Conservation (phyloP, 2,888 invertebrate genomes). For the Melangyna quadrimaculata region DNA sequence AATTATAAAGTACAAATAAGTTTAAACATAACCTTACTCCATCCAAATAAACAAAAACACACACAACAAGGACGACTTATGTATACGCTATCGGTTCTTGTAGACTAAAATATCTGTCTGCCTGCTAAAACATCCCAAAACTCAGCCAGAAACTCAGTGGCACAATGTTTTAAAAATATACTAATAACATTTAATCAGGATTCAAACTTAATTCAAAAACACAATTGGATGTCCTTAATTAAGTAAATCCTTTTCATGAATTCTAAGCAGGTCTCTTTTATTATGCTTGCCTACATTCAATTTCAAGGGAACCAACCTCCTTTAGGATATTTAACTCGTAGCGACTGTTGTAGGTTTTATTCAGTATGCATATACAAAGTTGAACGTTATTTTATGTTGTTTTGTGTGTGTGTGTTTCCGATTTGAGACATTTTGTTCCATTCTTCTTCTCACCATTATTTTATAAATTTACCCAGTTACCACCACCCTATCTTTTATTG, state of each 20-base stretch:
- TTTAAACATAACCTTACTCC: not conserved
- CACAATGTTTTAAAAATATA: constrained; percentile 51
- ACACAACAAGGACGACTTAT: not conserved
- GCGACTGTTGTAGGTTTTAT: not conserved
- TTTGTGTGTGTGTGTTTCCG: constrained; percentile 45
- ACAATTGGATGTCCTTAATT: constrained; percentile 71
- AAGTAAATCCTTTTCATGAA: constrained; percentile 70
- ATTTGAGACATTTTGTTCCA: constrained; percentile 34
- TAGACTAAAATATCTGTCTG: constrained; percentile 9
- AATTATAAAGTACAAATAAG: not conserved
- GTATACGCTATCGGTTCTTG: not conserved
- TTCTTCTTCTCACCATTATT: not conserved
- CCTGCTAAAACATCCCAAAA: too few relatives aligned
- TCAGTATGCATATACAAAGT: not conserved
- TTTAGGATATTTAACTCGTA: not conserved
- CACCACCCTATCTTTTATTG: not conserved
- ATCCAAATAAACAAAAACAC: not conserved
- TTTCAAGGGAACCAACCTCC: constrained; percentile 31
- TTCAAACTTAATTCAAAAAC: constrained; percentile 69
- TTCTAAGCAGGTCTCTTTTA: constrained; percentile 64
- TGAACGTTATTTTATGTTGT: constrained; percentile 1
- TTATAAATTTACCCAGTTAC: not conserved
- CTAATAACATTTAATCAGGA: constrained; percentile 71
- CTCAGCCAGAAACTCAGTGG: constrained; percentile 30
- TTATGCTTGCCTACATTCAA: constrained; percentile 59